phyloP scores from a whole-genome alignment of 2,797 vertebrate species.

The Phalanger gymnotis region DNA sequence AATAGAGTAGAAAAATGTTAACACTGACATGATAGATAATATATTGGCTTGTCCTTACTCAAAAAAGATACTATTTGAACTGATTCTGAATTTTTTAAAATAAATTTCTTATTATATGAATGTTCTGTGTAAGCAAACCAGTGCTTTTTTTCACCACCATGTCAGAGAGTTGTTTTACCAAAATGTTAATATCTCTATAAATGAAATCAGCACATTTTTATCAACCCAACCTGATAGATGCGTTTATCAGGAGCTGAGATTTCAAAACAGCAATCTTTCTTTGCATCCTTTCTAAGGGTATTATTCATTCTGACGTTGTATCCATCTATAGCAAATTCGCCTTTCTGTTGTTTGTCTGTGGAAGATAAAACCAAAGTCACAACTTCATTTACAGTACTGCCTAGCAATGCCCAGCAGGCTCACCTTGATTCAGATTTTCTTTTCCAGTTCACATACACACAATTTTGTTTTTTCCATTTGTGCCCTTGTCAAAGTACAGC shows the following conservation, averaged over 20 bases:
- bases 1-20: conserved; percentile 81
- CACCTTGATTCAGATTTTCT: conserved; percentile 80
- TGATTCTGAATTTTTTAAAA: conserved; percentile 69
- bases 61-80: conserved; percentile 80
- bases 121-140: conserved; percentile 70
- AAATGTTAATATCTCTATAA: conserved; percentile 84
- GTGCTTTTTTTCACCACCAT: conserved; percentile 71
- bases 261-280: conserved; percentile 99
- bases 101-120: conserved; percentile 75
- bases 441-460: conserved; percentile 65
- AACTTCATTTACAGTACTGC: conserved; percentile 79
- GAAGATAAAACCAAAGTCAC: conserved; percentile 84
- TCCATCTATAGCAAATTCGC: conserved; percentile 95
- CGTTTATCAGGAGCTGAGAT: conserved; percentile 96
- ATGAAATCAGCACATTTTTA: conserved; percentile 84
- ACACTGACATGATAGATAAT: conserved; percentile 81
- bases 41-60: conserved; percentile 77
- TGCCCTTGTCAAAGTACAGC: conserved; percentile 10
- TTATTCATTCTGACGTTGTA: conserved; percentile 94
- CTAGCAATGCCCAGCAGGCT: conserved; percentile 71
- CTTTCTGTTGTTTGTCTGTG: conserved; percentile 99
- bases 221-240: conserved; percentile 94
- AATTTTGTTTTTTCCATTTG: neutral
- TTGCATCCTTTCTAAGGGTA: conserved; percentile 93
- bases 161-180: conserved; percentile 81